These are phyloP conservation scores for Chamaea fasciata DNA, from an alignment of 2,113 vertebrate species.

Conservation along the genomic window DNA sequence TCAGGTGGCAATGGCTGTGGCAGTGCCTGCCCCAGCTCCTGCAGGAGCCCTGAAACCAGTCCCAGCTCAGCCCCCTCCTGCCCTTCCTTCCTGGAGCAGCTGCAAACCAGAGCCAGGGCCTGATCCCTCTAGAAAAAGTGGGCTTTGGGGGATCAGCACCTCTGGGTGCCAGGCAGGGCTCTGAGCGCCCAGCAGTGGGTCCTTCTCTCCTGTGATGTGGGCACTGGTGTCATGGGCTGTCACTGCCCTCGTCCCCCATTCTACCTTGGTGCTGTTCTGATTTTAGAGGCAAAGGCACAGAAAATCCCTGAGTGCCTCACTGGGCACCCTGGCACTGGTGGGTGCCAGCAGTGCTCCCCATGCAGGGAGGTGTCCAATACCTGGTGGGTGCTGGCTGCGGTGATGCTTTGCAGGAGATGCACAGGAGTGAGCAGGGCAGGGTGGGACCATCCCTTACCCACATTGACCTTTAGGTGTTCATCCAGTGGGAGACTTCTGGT, in stretches of 20 bases:
- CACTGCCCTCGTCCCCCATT: rapidly evolving
- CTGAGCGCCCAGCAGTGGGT: rapidly evolving
- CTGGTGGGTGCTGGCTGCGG: neutral
- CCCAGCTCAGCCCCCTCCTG: neutral
- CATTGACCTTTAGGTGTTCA: rapidly evolving
- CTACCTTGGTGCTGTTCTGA: neutral
- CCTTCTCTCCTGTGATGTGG: rapidly evolving
- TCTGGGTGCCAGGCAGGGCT: neutral
- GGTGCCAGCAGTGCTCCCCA: neutral
- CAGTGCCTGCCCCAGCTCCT: neutral
- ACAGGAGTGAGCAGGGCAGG: neutral
- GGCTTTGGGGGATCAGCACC: neutral
- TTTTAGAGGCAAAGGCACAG: neutral
- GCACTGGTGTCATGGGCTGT: rapidly evolving
- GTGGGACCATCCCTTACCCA: neutral
- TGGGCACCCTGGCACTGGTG: rapidly evolving
- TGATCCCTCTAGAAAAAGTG: too few relatives aligned
- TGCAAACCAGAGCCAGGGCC: rapidly evolving
- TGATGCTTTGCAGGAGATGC: neutral
- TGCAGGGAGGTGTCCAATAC: rapidly evolving
- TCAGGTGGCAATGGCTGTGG: neutral
- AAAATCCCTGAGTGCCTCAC: neutral
- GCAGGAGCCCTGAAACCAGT: neutral
- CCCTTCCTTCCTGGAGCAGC: neutral
- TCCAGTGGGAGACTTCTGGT: neutral